A percentile compares a stretch with the other conserved stretches of the same genome.
Conservation (phyloP, 1,140 invertebrate genomes). For the Yoshiicerus persimilis region DNA sequence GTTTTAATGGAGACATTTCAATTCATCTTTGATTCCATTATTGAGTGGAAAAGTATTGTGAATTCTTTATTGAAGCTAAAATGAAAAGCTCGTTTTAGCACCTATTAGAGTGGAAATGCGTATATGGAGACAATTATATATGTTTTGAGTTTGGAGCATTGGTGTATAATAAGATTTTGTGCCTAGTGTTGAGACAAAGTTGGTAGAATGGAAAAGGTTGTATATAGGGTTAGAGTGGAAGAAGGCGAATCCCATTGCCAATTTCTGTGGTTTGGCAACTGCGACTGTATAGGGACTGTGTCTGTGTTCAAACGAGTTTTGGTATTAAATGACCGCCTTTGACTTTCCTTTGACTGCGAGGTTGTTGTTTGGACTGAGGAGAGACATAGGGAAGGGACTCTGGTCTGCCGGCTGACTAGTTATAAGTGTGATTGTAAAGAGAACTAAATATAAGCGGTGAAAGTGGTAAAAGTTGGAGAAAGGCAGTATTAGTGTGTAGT, state of each 20-base stretch:
- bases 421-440: background rate
- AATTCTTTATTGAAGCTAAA: background rate
- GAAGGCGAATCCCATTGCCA: background rate
- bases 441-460: background rate
- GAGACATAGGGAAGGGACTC: background rate
- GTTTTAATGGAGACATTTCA: background rate
- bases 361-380: background rate
- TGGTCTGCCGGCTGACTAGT: background rate
- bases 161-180: background rate
- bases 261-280: background rate
- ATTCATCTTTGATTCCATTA: background rate
- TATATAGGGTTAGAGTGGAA: background rate
- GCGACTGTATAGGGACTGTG: background rate
- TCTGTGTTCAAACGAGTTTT: background rate
- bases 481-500: background rate
- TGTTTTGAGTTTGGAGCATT: background rate
- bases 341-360: background rate
- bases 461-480: background rate
- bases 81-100: background rate
- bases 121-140: background rate
- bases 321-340: background rate
- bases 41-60: background rate
- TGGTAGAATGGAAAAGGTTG: background rate
- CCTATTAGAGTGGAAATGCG: background rate
- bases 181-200: background rate